Percentiles rank a stretch among this genome's conserved stretches.
These are phyloP conservation scores for Nothocercus julius DNA, from an alignment of 2,113 vertebrate species.

Conservation along the genomic window DNA sequence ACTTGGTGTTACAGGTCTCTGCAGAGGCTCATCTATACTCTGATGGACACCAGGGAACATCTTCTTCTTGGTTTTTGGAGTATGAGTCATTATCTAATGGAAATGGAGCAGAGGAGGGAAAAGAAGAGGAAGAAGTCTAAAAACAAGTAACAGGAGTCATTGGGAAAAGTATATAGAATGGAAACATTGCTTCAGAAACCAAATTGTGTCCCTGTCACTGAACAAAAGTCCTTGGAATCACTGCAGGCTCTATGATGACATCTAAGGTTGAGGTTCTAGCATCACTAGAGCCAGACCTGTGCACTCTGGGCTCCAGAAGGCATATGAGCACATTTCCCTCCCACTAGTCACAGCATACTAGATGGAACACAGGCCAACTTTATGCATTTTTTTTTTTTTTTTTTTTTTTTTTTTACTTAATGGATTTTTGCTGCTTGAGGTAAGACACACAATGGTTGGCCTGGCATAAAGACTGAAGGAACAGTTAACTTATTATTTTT, in stretches of 20 bases:
- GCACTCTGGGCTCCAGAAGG: neutral
- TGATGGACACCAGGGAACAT: constrained; percentile 59
- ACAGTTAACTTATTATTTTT: neutral
- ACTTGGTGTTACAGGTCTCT: constrained; percentile 88
- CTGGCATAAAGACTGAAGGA: neutral
- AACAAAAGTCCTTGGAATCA: neutral
- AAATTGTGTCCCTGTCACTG: neutral
- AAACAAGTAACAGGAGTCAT: neutral
- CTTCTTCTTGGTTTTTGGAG: constrained; percentile 84
- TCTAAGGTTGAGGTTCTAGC: neutral
- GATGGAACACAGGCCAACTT: neutral
- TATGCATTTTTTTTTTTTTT: neutral
- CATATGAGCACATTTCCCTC: neutral
- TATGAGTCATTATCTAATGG: constrained; percentile 94
- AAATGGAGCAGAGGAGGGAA: neutral
- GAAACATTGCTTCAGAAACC: neutral
- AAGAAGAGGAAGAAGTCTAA: neutral
- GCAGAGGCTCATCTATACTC: constrained; percentile 86
- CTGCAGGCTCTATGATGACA: neutral
- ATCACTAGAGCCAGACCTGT: neutral
- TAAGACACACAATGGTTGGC: neutral
- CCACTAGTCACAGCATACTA: neutral
- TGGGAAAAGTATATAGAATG: neutral
- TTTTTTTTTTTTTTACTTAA: neutral
- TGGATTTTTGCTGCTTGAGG: constrained; percentile 13